Evolutionary conservation across 2,888 invertebrate species (phyloP), one percentile per base, ranked within the genome.

Genomic region (Eurytoma californica): DNA sequence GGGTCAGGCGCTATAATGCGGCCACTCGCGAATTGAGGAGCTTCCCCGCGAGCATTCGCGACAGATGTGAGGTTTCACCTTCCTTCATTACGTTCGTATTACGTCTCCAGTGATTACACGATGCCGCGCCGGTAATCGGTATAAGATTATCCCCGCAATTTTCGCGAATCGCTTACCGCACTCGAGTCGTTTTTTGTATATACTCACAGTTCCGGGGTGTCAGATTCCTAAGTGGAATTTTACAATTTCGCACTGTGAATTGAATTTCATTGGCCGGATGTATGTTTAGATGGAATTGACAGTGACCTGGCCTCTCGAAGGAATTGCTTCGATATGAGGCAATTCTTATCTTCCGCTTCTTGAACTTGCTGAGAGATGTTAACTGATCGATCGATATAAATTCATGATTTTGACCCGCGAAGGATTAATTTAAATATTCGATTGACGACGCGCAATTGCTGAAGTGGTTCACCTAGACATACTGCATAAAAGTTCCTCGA

Each of bases 1-100:
- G 68, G 78, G 72, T 78, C 68, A 73, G 30, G 30, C 49, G 47
- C 3, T 69, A n/a, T n/a, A 65, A 79, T 68, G 28, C 39, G 49
- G 24, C 13, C 30, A n/a, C 60, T 9, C 16, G 39, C 16, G 58
- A 63, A 65, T 79, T 74, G 69, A 73, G 65, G 63, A 69, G 77
- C 72, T 77, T 77, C 60, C 67, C 14, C 47, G 55, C 53, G 72
- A 0, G 69, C 53, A n/a, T 66, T 75, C 68, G 53, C 51, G 47
- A 49, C 20, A 58, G 55, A 53, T 63, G 63, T 24, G 69, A 61
- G 47, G 69, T 55, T 30, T 76, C 24, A n/a, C 30, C 3, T 28
- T 63, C 12, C 13, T 39, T 39, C 5, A 9, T 39, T 39, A 9
- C 49, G 16, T n/a, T n/a, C 24, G 60, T 28, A 14, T 69, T 70